Base-by-base conservation (phyloP, 2,113 vertebrate species). In the Dasyornis broadbenti region DNA sequence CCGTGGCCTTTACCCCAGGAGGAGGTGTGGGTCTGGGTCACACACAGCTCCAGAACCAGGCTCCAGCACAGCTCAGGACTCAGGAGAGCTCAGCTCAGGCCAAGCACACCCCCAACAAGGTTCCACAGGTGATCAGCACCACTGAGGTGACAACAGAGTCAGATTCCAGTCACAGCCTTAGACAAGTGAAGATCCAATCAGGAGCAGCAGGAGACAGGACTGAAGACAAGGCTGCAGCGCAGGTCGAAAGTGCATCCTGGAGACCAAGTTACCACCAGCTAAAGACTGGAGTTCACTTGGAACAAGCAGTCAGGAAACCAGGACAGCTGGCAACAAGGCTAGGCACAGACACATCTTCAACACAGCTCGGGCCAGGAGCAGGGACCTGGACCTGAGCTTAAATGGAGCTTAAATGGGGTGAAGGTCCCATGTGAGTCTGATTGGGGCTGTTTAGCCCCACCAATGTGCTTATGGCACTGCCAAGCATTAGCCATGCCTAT, bases 81-180 rank as follows among this genome's bases (percentile, higher is more conserved):
- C 16, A 50, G 70, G 28, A 76, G 14, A 60, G 61, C 33, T 52
- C 6, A 5, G 8, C 17, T n/a, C 21, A 83, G 31, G 17, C 22
- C 72, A 72, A 68, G 31, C 39, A 37, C 26, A 52, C 6, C 5
- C 33, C 44, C 40, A 68, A 0, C 1, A 0, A 0, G 1, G 52
- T n/a, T 49, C 68, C 44, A 31, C 13, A 37, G 39, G 35, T 1
- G 2, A 71, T 50, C 53, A 57, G 35, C 39, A 63, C 19, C 1
- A 0, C 31, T 16, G 35, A 13, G 33, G 66, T 66, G 76, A 61
- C 1, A 4, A 19, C 1, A 2, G 47, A 35, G 53, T 52, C 30
- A 65, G 35, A 44, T 56, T 64, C 53, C 71, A 76, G 12, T 63
- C 49, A 26, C 35, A 61, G 50, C 6, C 72, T 19, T 24, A 44